Base-by-base conservation (phyloP, 2,888 invertebrate genomes). In the Chorisops tibialis region DNA sequence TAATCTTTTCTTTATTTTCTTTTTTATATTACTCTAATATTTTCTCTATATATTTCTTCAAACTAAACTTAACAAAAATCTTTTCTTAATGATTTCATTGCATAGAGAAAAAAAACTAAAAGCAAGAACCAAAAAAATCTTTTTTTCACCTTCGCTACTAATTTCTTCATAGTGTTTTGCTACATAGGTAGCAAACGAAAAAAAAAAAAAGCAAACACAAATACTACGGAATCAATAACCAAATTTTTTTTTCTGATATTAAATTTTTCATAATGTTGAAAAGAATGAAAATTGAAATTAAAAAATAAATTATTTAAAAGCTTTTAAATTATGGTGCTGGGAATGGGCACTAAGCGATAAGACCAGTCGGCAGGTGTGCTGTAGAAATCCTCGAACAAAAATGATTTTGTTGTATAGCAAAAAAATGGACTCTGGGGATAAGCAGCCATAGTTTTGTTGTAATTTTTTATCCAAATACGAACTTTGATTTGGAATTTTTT, bases 281-380 rank as follows among this genome's bases (percentile, higher is more conserved):
- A 12, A 45, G n/a, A 54, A 12, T 12, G 7, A 2, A 54, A 54
- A 35, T 50, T 50, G 14, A 50, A 37, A 19, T 30, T 30, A 9
- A 48, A 59, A 38, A 39, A 39, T n/a, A 50, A 38, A 51, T 22
- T 37, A 54, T 19, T 19, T 11, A 38, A 49, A 48, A 59, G n/a
- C n/a, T n/a, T n/a, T n/a, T n/a, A 30, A 30, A 1, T 30, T 30
- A 7, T 30, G 59, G 47, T 60, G 60, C 51, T 82, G 83, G 85
- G 85, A 85, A 85, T 85, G 85, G 85, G 85, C 84, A 84, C 83
- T 73, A 83, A 84, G 85, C 85, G 83, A 85, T 84, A 84, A 83
- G 83, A 84, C 84, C 85, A 85, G 81, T 81, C 83, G 83, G 83
- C 81, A 83, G 83, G 77, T 78, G 78, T 78, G 79, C 76, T 78